phyloP scores from a whole-genome alignment of 2,888 invertebrate species.

The Tinea pellionella region DNA sequence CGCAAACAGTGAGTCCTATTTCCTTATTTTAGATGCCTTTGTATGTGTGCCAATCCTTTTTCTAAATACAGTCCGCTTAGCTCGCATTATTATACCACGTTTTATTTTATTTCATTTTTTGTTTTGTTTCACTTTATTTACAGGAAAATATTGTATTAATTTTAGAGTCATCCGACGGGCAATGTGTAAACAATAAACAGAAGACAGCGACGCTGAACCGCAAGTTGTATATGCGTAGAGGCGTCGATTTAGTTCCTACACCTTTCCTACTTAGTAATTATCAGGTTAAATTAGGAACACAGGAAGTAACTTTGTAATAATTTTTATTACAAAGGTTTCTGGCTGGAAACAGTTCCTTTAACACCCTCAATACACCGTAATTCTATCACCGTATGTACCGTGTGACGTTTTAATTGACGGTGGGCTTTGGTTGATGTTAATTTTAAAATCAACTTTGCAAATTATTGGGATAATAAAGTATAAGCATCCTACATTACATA shows the following conservation, averaged over 20 bases:
- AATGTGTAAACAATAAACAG: neutral
- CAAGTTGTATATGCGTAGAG: conserved; percentile 33
- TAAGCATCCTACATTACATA: too few relatives aligned
- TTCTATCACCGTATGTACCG: too few relatives aligned
- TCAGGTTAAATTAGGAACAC: conserved; percentile 25
- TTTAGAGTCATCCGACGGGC: neutral
- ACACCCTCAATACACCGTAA: too few relatives aligned
- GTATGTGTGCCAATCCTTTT: too few relatives aligned
- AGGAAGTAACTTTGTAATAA: conserved; percentile 47
- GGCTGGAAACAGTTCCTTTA: too few relatives aligned
- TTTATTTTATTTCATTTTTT: too few relatives aligned
- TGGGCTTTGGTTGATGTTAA: conserved; percentile 8
- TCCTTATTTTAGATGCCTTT: too few relatives aligned
- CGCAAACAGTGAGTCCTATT: too few relatives aligned
- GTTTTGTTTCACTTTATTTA: neutral
- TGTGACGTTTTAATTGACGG: neutral
- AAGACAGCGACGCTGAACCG: conserved; percentile 36
- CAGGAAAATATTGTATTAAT: neutral
- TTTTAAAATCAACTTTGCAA: too few relatives aligned
- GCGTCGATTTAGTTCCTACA: conserved; percentile 57
- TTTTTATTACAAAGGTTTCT: neutral
- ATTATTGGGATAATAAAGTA: too few relatives aligned
- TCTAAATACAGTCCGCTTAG: too few relatives aligned
- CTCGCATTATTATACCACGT: neutral
- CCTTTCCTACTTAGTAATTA: conserved; percentile 65